Evolutionary conservation across 2,888 invertebrate species (phyloP).

Genomic region (Rhagophthalmus giganteus): DNA sequence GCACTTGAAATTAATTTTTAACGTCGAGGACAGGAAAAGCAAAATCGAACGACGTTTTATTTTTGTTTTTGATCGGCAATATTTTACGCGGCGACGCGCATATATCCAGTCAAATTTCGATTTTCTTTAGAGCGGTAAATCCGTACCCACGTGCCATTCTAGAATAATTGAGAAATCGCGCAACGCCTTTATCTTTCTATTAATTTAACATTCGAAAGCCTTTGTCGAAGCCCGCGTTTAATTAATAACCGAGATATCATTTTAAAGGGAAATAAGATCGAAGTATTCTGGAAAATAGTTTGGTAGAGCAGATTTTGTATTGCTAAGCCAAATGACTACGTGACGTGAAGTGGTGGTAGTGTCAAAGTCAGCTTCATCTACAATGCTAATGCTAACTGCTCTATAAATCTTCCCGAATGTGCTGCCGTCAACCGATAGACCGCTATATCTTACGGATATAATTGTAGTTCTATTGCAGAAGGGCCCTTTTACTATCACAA

Average conservation of each 20-base stretch:
- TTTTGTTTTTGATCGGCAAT: no score
- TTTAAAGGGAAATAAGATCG: not conserved
- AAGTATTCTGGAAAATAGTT: conserved; percentile 3
- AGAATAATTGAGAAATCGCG: conserved; percentile 17
- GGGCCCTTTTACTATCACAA: conserved; percentile 15
- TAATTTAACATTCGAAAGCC: conserved; percentile 18
- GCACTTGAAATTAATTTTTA: not conserved
- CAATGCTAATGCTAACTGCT: conserved; percentile 35
- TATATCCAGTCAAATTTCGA: no score
- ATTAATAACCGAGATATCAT: conserved; percentile 5
- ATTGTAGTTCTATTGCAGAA: conserved; percentile 24
- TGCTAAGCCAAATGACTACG: conserved; percentile 1
- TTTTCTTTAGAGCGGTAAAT: no score
- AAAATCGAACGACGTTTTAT: no score
- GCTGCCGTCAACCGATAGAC: conserved; percentile 27
- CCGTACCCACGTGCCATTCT: no score
- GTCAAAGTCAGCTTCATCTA: conserved; percentile 32
- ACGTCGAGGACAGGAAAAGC: no score
- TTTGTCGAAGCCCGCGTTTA: conserved; percentile 11
- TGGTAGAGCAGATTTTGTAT: not conserved
- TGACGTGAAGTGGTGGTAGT: conserved; percentile 19
- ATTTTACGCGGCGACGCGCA: no score
- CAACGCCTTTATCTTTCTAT: conserved; percentile 16
- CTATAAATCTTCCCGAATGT: conserved; percentile 31
- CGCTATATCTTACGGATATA: conserved; percentile 25